Base-by-base conservation (phyloP, 2,888 invertebrate species). In the Podotricha telesiphe region DNA sequence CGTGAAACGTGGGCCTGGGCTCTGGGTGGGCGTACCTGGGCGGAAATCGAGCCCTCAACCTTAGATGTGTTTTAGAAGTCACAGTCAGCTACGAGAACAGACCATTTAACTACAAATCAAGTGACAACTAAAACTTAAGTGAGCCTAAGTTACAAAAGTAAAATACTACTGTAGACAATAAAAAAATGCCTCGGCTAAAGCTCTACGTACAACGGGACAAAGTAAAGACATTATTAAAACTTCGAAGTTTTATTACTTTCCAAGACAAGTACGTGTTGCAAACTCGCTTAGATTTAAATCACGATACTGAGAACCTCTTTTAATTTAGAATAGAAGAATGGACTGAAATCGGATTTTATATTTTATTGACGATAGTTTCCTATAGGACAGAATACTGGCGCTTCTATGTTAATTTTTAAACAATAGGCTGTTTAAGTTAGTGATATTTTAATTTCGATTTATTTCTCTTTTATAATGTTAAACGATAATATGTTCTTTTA, bases 141-240 rank as follows among this genome's bases (percentile, higher is more conserved):
- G n/a, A 22, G 8, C 22, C 42, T 45, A 22, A 59, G 45, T 59
- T 59, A 45, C 42, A 45, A n/a, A 59, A 20, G 22, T 45, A 22
- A 42, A 45, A 59, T 42, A 59, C n/a, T 22, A 22, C n/a, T 8
- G 42, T 22, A 45, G 42, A 59, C 42, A 59, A 59, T 59, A 59
- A 59, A 58, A n/a, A 59, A 40, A 53, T 17, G 10, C 55, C 17
- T 5, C n/a, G 10, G 20, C 58, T 10, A 59, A 45, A n/a, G 17
- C 59, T 42, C 58, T 59, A 15, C 58, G 58, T 58, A 59, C 45
- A 59, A 59, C 45, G 22, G 42, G 22, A 45, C 42, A 59, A 59
- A 59, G 42, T 59, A 59, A 59, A 45, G 59, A 59, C 59, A 59
- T 59, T 59, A 59, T 59, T 59, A 59, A 59, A 59, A 45, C 58